phyloP scores from a whole-genome alignment of 2,113 vertebrate genomes.

The Salvator merianae region DNA sequence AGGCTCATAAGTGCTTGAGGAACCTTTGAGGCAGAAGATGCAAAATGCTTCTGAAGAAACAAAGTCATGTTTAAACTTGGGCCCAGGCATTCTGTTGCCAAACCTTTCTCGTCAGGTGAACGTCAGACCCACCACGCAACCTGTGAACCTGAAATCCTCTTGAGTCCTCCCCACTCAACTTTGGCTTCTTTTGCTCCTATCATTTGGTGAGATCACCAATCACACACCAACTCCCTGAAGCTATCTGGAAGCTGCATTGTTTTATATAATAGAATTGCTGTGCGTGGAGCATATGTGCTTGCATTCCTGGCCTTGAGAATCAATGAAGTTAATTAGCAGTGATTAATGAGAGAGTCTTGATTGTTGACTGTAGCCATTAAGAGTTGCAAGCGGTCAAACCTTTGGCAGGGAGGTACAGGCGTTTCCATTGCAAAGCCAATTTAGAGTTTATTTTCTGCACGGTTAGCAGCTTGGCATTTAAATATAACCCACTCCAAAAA shows the following conservation, averaged over 20 bases:
- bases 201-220: background rate
- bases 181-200: background rate
- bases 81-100: too few species aligned
- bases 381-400: conserved; percentile 64
- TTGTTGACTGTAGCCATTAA: conserved; percentile 66
- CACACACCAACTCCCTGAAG: background rate
- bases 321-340: conserved; percentile 91
- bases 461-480: conserved; percentile 32
- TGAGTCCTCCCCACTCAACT: too few species aligned
- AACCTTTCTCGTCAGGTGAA: too few species aligned
- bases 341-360: conserved; percentile 83
- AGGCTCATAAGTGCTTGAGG: too few species aligned
- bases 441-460: conserved; percentile 44
- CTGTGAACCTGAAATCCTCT: too few species aligned
- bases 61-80: too few species aligned
- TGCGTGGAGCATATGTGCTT: conserved; percentile 43
- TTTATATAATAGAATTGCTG: conserved; percentile 49
- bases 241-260: conserved; percentile 17
- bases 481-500: background rate
- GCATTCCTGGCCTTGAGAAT: conserved; percentile 70
- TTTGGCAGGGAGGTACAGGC: conserved; percentile 39
- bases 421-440: conserved; percentile 39
- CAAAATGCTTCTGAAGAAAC: too few species aligned
- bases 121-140: too few species aligned
- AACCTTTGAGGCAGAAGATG: too few species aligned